Evolutionary conservation across 2,113 vertebrate genomes (phyloP).

Genomic region (Piprites chloris): DNA sequence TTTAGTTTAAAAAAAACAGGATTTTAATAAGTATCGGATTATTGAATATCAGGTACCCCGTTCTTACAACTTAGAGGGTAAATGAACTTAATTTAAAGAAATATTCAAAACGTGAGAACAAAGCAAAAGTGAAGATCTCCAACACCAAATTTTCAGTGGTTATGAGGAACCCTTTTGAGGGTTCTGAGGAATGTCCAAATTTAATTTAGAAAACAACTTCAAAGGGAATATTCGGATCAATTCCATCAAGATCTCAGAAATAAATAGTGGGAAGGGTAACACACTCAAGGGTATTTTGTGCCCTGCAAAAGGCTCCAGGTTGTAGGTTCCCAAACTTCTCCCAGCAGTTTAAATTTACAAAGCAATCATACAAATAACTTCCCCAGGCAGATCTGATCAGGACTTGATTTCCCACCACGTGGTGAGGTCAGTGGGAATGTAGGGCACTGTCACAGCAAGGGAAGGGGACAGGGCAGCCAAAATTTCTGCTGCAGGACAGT

Average conservation of each 20-base stretch:
- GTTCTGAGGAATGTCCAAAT: not conserved
- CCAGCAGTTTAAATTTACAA: not conserved
- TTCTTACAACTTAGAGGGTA: not conserved
- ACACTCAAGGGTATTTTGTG: not conserved
- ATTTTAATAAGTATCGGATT: not conserved
- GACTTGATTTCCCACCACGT: not conserved
- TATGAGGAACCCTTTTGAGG: not conserved
- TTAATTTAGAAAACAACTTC: not conserved
- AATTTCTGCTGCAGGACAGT: not conserved
- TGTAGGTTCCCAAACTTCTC: not conserved
- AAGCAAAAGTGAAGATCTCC: not conserved
- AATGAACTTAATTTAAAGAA: not conserved
- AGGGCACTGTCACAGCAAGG: not conserved
- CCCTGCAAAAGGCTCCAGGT: not conserved
- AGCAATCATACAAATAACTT: not conserved
- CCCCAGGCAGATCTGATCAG: not conserved
- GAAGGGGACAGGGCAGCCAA: not conserved
- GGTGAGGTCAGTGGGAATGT: not conserved
- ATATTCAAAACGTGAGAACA: not conserved
- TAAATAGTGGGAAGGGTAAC: not conserved
- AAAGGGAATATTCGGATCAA: not conserved
- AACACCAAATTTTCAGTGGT: not conserved
- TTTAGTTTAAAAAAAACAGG: not conserved
- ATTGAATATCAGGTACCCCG: not conserved
- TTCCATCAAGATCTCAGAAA: not conserved